phyloP scores from a whole-genome alignment of 2,888 invertebrate species.

The Leptinotarsa peninsularis region DNA sequence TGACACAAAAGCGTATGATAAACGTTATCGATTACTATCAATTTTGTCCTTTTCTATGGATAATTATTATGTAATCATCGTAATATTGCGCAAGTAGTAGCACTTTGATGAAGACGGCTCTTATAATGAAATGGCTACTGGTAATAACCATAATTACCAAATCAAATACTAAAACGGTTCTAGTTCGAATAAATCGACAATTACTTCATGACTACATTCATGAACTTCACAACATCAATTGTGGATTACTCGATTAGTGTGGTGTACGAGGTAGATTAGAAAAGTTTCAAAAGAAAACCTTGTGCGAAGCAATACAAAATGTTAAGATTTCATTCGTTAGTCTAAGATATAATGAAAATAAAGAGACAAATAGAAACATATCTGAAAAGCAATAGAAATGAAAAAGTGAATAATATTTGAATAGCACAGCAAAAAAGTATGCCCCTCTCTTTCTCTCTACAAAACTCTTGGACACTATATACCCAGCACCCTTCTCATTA shows the following conservation, averaged over 20 bases:
- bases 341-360: too few species aligned
- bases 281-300: neutral
- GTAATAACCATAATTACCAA: constrained; percentile 8
- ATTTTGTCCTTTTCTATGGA: constrained; percentile 4
- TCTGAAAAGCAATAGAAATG: too few species aligned
- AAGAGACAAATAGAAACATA: too few species aligned
- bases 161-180: constrained; percentile 2
- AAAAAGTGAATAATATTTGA: too few species aligned
- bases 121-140: neutral
- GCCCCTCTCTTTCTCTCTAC: too few species aligned
- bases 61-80: constrained; percentile 6
- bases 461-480: too few species aligned
- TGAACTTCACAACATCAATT: constrained; percentile 17
- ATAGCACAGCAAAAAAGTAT: too few species aligned
- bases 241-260: neutral
- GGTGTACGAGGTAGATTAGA: neutral
- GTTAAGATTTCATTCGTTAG: too few species aligned
- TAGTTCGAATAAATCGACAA: constrained; percentile 19
- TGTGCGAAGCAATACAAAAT: neutral
- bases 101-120: constrained; percentile 8
- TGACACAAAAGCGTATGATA: constrained; percentile 7
- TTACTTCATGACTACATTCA: constrained; percentile 5
- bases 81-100: neutral
- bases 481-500: too few species aligned
- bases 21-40: constrained; percentile 1